Evolutionary conservation across 2,113 vertebrate species (phyloP).

Genomic region (Cygnus buccinator): DNA sequence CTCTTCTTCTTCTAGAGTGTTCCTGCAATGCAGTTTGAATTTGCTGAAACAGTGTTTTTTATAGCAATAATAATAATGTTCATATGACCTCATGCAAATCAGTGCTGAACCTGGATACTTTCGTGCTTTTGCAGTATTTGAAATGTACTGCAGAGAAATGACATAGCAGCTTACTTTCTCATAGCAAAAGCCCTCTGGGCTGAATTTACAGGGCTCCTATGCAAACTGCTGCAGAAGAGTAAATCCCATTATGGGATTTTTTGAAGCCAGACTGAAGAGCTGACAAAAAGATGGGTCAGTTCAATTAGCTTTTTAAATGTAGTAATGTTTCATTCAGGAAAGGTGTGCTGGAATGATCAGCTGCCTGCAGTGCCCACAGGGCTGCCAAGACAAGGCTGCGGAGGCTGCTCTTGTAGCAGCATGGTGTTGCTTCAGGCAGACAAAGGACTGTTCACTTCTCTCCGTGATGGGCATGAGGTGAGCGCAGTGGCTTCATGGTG

Average conservation of each 20-base stretch:
- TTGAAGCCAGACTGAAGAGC: not conserved
- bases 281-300: constrained; percentile 49
- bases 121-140: not conserved
- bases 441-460: not conserved
- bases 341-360: constrained; percentile 32
- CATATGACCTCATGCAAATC: not conserved
- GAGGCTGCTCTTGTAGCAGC: not conserved
- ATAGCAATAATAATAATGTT: not conserved
- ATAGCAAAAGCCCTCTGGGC: not conserved
- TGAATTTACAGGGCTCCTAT: not conserved
- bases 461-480: not conserved
- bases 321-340: constrained; percentile 6
- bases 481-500: not conserved
- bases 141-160: not conserved
- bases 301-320: constrained; percentile 35
- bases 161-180: not conserved
- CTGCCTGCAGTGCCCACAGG: not conserved
- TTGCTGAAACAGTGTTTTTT: not conserved
- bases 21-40: not conserved
- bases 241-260: constrained; percentile 62
- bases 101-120: not conserved
- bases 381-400: not conserved
- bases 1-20: not conserved
- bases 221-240: constrained; percentile 1
- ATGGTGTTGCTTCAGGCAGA: not conserved